phyloP scores from a whole-genome alignment of 2,113 vertebrate species.

The Zingel zingel region DNA sequence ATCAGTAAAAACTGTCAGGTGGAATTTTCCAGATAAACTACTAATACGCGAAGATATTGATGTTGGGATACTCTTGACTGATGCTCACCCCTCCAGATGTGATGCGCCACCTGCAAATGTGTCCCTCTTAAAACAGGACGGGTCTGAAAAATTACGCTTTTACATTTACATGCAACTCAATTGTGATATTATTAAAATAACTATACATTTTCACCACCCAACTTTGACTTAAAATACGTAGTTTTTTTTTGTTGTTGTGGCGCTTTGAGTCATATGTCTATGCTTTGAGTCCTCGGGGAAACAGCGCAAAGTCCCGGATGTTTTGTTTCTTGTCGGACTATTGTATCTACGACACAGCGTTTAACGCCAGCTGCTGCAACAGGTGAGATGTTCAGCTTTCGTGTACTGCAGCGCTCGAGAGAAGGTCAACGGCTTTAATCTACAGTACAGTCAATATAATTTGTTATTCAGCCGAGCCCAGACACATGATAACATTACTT shows the following conservation, averaged over 20 bases:
- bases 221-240: not conserved
- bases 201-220: accelerated
- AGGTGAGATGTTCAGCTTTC: conserved; percentile 42
- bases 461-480: accelerated
- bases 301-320: not conserved
- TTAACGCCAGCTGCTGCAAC: conserved; percentile 28
- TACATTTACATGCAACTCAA: not conserved
- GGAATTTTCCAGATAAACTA: not conserved
- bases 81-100: conserved; percentile 63
- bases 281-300: not conserved
- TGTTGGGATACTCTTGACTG: conserved; percentile 46
- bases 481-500: not conserved
- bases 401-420: not conserved
- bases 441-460: too few relatives aligned
- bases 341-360: conserved; percentile 46
- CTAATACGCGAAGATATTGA: conserved; percentile 3
- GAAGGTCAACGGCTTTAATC: conserved; percentile 33
- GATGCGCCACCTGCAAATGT: conserved; percentile 41
- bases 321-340: conserved; percentile 68
- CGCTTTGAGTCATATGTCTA: too few relatives aligned
- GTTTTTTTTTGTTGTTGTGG: not conserved
- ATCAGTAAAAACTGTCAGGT: conserved; percentile 45
- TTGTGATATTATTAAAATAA: not conserved
- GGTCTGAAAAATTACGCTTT: not conserved
- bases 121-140: conserved; percentile 55